phyloP scores from a whole-genome alignment of 2,113 vertebrate genomes.

The Ptilonorhynchus violaceus region DNA sequence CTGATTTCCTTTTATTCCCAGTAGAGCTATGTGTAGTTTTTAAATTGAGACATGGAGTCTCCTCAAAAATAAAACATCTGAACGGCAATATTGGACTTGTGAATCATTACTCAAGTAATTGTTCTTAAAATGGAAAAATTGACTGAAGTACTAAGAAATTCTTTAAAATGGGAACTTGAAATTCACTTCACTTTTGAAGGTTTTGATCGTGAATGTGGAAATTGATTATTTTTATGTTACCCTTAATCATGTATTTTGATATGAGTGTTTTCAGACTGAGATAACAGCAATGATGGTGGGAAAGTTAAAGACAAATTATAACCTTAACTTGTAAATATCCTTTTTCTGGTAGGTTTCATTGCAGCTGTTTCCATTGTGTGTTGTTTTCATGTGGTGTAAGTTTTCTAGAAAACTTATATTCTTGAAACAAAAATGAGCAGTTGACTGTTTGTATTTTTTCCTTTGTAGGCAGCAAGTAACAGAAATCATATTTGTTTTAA shows the following conservation, averaged over 20 bases:
- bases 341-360: background rate
- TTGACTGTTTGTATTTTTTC: slow-evolving; percentile 23
- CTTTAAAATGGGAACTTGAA: background rate
- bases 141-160: background rate
- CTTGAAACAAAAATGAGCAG: background rate
- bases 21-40: background rate
- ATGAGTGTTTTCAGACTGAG: background rate
- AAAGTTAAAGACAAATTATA: background rate
- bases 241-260: background rate
- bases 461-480: slow-evolving; percentile 94
- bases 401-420: background rate
- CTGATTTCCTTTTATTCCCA: background rate
- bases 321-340: background rate
- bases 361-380: background rate
- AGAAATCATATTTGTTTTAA: slow-evolving; percentile 98
- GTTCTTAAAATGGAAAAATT: background rate
- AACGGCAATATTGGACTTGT: background rate
- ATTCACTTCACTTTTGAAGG: background rate
- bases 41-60: background rate
- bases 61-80: background rate
- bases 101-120: background rate
- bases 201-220: background rate
- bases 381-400: background rate
- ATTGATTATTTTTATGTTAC: background rate
- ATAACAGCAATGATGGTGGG: background rate